Percentiles rank a stretch among this genome's conserved stretches.
Evolutionary conservation across 2,113 vertebrate genomes (phyloP).

Genomic region (Gobiocypris rarus): DNA sequence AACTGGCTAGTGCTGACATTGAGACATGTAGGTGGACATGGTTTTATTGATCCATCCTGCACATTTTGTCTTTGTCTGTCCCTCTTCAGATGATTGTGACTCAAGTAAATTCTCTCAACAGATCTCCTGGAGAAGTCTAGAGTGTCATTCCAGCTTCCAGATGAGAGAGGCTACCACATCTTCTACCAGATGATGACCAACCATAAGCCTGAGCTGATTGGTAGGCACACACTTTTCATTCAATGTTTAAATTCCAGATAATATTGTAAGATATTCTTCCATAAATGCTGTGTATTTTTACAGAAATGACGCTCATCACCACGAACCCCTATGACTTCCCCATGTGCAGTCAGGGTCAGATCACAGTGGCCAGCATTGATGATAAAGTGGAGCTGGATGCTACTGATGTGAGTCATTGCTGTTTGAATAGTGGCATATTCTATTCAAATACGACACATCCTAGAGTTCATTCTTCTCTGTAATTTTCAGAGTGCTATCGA

Average conservation of each 20-base stretch:
- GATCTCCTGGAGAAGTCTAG: too few species aligned
- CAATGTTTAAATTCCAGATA: not conserved
- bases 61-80: too few species aligned
- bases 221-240: constrained; percentile 21
- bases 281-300: constrained; percentile 37
- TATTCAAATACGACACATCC: not conserved
- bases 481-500: constrained; percentile 50
- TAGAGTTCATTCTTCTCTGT: not conserved
- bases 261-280: not conserved
- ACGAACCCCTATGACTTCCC: constrained; percentile 85
- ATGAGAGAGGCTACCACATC: constrained; percentile 27
- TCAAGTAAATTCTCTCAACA: too few species aligned
- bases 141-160: too few species aligned
- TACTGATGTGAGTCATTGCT: constrained; percentile 78
- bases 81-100: too few species aligned
- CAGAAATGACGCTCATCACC: constrained; percentile 72
- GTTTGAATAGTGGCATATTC: not conserved
- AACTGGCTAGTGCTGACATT: too few species aligned
- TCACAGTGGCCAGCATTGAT: constrained; percentile 83
- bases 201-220: constrained; percentile 61
- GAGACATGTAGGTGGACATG: too few species aligned
- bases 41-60: too few species aligned
- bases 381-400: constrained; percentile 85
- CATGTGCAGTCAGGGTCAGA: constrained; percentile 84
- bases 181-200: constrained; percentile 61